phyloP scores from a whole-genome alignment of 2,113 vertebrate genomes.

The Peromyscus californicus region DNA sequence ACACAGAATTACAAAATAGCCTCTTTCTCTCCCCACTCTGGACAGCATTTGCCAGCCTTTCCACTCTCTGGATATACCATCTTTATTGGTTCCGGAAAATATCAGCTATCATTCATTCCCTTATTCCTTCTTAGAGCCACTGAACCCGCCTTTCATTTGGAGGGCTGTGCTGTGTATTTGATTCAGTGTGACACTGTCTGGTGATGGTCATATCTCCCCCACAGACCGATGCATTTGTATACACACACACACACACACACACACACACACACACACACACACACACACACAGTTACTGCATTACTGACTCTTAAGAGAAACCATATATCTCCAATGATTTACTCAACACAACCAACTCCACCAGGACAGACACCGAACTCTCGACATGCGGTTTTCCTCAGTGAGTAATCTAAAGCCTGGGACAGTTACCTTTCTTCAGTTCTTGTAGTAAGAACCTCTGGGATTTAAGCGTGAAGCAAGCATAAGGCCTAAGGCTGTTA shows the following conservation, averaged over 20 bases:
- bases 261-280: too few relatives aligned
- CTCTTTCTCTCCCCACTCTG: neutral
- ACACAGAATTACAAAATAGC: neutral
- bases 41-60: neutral
- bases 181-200: neutral
- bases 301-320: neutral
- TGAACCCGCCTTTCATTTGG: neutral
- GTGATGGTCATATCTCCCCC: neutral
- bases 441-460: neutral
- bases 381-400: neutral
- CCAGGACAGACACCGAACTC: neutral
- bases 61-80: accelerated
- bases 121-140: neutral
- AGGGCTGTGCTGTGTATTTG: neutral
- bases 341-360: neutral
- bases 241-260: too few relatives aligned
- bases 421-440: neutral
- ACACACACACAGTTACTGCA: neutral
- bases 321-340: neutral
- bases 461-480: neutral
- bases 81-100: neutral
- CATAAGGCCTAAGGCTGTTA: neutral
- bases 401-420: slow-evolving; percentile 2
- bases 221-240: neutral
- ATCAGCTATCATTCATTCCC: neutral